Evolutionary conservation across 2,888 invertebrate species (phyloP), one percentile per base, ranked within the genome.

Genomic region (Trissoscelio sp.): DNA sequence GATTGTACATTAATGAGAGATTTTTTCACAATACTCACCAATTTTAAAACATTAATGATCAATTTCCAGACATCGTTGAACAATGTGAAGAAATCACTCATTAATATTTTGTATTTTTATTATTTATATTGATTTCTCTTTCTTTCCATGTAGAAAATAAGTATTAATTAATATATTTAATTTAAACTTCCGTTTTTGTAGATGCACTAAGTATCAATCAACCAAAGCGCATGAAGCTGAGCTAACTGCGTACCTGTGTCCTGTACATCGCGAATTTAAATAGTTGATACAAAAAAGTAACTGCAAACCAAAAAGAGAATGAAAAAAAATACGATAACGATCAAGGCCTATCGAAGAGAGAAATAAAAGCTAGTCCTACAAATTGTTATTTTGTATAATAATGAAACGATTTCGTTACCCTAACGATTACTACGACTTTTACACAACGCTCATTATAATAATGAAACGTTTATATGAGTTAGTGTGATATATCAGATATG

Each of bases 151-250:
- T n/a, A n/a, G n/a, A n/a, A n/a, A n/a, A n/a, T n/a, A n/a, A n/a
- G n/a, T n/a, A n/a, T n/a, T n/a, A n/a, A n/a, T n/a, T n/a, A n/a
- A n/a, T n/a, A n/a, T n/a, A n/a, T n/a, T n/a, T n/a, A n/a, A n/a
- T n/a, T n/a, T n/a, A n/a, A n/a, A n/a, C n/a, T n/a, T n/a, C n/a
- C n/a, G n/a, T n/a, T n/a, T n/a, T n/a, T n/a, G n/a, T n/a, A 91
- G 91, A 91, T 87, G 77, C 87, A 81, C 86, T 90, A 81, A 89
- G 85, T 78, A 82, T 86, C 31, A 88, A 83, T 84, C 90, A 89
- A 88, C 83, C 88, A 80, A 91, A 91, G 83, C 91, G 91, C 81
- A 88, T 91, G 86, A 91, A 91, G 84, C 78, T 91, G 83, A 91
- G 91, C 89, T 91, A 91, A 91, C 91, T 90, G 88, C 87, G 87